phyloP scores from a whole-genome alignment of 1,140 invertebrate genomes.

The Scaptomyza montana region DNA sequence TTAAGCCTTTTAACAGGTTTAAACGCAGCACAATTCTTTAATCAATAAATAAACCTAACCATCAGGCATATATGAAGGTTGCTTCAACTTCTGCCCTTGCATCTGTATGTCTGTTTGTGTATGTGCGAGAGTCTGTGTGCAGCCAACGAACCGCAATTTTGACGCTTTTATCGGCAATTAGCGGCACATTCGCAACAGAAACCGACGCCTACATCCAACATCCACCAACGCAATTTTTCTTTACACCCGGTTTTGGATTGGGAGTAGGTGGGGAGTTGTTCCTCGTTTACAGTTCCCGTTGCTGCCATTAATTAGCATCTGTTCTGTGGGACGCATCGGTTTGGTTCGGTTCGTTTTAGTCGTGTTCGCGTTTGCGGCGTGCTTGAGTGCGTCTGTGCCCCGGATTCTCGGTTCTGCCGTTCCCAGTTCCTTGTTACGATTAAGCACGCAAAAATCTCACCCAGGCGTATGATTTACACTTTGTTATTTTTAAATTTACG shows the following conservation, averaged over 20 bases:
- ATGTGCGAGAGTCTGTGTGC: constrained; percentile 13
- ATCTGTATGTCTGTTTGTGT: background rate
- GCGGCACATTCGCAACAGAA: constrained; percentile 63
- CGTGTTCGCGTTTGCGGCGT: constrained; percentile 40
- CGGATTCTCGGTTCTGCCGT: background rate
- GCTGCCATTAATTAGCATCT: constrained; percentile 77
- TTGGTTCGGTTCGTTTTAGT: background rate
- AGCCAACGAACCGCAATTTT: constrained; percentile 74
- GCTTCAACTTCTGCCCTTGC: background rate
- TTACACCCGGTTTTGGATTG: background rate
- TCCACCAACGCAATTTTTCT: constrained; percentile 44
- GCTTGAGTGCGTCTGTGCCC: constrained; percentile 57
- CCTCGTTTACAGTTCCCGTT: constrained; percentile 25
- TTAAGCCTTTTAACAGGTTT: no score
- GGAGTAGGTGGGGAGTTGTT: background rate
- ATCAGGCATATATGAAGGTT: constrained; percentile 23
- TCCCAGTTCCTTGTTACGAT: constrained; percentile 12
- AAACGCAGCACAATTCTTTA: constrained; percentile 4
- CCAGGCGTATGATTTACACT: constrained; percentile 78
- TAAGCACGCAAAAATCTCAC: constrained; percentile 46
- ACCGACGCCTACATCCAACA: background rate
- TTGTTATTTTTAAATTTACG: constrained; percentile 78
- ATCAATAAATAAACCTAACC: constrained; percentile 59
- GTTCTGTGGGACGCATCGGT: constrained; percentile 50
- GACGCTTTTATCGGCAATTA: constrained; percentile 79